Evolutionary conservation across 2,113 vertebrate species (phyloP).

Genomic region (Sphyrna mokarran): DNA sequence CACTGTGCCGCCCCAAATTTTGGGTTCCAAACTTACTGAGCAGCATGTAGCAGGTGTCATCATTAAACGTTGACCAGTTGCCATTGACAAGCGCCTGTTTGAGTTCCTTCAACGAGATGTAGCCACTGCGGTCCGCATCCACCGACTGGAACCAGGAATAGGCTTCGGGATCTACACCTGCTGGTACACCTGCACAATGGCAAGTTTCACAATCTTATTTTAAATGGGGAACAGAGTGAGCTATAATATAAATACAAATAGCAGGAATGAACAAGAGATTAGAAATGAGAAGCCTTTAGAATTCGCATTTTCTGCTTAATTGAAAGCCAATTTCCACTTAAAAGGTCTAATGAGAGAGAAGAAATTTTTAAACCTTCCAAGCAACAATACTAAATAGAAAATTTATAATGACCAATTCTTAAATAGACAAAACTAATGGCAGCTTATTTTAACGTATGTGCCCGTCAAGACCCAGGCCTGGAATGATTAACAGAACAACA

Average conservation of each 20-base stretch:
- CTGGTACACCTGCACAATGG: slow-evolving; percentile 60
- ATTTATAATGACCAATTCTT: background rate
- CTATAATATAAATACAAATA: background rate
- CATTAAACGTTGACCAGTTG: slow-evolving; percentile 86
- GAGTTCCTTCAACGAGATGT: slow-evolving; percentile 80
- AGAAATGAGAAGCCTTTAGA: background rate
- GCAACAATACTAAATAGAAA: background rate
- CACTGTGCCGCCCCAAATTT: background rate
- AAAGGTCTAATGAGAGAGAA: background rate
- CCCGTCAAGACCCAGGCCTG: background rate
- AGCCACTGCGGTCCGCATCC: slow-evolving; percentile 77
- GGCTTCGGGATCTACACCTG: slow-evolving; percentile 74
- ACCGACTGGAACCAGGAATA: slow-evolving; percentile 86
- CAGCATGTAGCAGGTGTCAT: slow-evolving; percentile 90
- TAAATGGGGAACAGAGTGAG: background rate
- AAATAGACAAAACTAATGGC: background rate
- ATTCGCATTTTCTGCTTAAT: background rate
- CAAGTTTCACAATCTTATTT: background rate
- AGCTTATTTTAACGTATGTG: background rate
- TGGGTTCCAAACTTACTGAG: slow-evolving; percentile 70
- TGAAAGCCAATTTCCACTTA: background rate
- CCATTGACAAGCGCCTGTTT: slow-evolving; percentile 88
- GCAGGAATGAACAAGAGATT: background rate
- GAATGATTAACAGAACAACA: background rate
- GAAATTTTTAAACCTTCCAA: background rate